A percentile compares a stretch with the other conserved stretches of the same genome.
phyloP scores from a whole-genome alignment of 2,113 vertebrate genomes.

The Trogon surrucura region DNA sequence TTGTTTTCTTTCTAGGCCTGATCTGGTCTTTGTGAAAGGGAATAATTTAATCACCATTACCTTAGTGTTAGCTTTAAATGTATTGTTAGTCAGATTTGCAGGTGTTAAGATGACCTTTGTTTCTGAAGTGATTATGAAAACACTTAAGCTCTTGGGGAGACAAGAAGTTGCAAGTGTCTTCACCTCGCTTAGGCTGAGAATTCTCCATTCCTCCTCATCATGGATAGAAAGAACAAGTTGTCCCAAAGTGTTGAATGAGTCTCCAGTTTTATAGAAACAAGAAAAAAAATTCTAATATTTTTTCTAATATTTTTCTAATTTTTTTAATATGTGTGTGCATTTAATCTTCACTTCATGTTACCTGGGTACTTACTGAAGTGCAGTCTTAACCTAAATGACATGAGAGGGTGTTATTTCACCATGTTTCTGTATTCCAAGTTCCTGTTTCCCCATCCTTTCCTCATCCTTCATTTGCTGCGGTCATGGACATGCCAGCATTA shows the following conservation, averaged over 20 bases:
- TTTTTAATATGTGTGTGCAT: background rate
- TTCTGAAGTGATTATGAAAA: background rate
- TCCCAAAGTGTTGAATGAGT: background rate
- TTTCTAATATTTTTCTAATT: background rate
- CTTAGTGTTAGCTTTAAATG: background rate
- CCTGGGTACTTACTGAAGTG: background rate
- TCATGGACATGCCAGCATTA: rapidly evolving
- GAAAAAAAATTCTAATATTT: too few relatives aligned
- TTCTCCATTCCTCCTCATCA: background rate
- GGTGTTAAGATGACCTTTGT: background rate
- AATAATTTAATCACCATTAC: background rate
- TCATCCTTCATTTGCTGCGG: background rate
- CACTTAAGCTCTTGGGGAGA: background rate
- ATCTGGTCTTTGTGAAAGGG: background rate
- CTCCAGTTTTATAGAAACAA: background rate
- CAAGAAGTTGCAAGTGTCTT: background rate
- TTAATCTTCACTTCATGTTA: background rate
- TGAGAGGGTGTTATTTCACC: background rate
- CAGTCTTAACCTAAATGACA: background rate
- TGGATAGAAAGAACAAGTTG: background rate
- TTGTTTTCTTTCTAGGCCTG: background rate
- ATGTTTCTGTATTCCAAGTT: background rate
- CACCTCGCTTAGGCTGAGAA: background rate
- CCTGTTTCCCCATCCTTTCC: background rate
- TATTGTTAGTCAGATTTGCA: background rate